Evolutionary conservation across 2,888 invertebrate species (phyloP).

Genomic region (Maniola hyperantus): DNA sequence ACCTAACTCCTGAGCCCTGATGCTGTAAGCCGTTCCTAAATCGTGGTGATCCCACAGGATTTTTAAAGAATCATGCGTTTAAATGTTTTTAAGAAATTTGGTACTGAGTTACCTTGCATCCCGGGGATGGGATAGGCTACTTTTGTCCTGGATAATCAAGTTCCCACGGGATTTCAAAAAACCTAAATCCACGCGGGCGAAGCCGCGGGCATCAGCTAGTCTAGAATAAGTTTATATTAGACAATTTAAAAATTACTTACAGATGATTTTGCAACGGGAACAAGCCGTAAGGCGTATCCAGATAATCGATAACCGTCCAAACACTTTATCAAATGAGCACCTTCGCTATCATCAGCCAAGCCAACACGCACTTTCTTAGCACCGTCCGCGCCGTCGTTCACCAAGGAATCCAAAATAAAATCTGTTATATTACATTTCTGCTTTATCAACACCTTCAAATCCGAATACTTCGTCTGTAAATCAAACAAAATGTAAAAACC

Average conservation of each 20-base stretch:
- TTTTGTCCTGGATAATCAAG: too few relatives aligned
- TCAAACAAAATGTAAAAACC: not conserved
- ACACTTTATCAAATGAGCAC: constrained; percentile 59
- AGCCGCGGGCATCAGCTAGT: too few relatives aligned
- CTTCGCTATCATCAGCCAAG: constrained; percentile 61
- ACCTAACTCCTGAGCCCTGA: too few relatives aligned
- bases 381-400: constrained; percentile 51
- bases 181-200: too few relatives aligned
- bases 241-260: constrained; percentile 19
- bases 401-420: constrained; percentile 65
- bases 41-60: too few relatives aligned
- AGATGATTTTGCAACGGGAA: constrained; percentile 57
- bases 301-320: constrained; percentile 61
- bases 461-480: constrained; percentile 64
- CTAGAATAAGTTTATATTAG: not conserved
- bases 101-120: too few relatives aligned
- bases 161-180: too few relatives aligned
- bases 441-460: constrained; percentile 62
- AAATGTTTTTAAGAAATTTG: too few relatives aligned
- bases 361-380: constrained; percentile 68
- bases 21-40: too few relatives aligned
- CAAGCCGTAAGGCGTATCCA: constrained; percentile 56
- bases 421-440: constrained; percentile 64
- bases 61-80: too few relatives aligned
- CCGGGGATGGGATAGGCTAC: too few relatives aligned